Percentiles rank a stretch among this genome's conserved stretches.
Conservation (phyloP, 1,140 invertebrate species). For the Leptonema lineaticorne region DNA sequence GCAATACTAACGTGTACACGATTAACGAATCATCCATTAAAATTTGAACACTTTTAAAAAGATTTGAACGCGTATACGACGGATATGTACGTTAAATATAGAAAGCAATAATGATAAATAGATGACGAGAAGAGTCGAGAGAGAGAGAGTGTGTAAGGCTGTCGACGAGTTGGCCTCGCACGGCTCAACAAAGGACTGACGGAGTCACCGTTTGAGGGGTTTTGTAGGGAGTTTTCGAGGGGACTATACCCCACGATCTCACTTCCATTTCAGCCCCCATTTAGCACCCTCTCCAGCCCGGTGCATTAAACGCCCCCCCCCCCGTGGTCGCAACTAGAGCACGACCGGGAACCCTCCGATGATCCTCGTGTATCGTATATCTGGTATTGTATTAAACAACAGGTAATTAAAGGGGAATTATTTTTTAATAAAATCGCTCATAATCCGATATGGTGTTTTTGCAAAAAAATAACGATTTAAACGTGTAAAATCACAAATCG, state of each 20-base stretch:
- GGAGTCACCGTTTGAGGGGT: not conserved
- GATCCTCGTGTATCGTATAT: too few relatives aligned
- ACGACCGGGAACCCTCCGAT: not conserved
- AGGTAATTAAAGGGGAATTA: too few relatives aligned
- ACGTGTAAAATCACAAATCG: too few relatives aligned
- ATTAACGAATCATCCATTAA: too few relatives aligned
- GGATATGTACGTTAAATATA: not conserved
- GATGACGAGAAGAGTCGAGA: not conserved
- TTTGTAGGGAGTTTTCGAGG: not conserved
- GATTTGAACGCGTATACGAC: not conserved
- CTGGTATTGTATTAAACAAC: too few relatives aligned
- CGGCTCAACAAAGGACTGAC: slow-evolving; percentile 3
- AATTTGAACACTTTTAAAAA: not conserved
- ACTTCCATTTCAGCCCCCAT: too few relatives aligned
- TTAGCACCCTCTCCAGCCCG: too few relatives aligned
- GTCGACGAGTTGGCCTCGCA: not conserved
- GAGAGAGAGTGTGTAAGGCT: not conserved
- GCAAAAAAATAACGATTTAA: too few relatives aligned
- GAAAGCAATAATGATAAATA: not conserved
- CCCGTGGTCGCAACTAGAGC: not conserved
- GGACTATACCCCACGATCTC: not conserved
- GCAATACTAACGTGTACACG: too few relatives aligned
- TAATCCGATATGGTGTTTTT: too few relatives aligned
- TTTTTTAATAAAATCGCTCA: too few relatives aligned
- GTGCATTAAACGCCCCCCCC: not conserved